Evolutionary conservation across 1,140 invertebrate genomes (phyloP).

Genomic region (Nebria ingens): DNA sequence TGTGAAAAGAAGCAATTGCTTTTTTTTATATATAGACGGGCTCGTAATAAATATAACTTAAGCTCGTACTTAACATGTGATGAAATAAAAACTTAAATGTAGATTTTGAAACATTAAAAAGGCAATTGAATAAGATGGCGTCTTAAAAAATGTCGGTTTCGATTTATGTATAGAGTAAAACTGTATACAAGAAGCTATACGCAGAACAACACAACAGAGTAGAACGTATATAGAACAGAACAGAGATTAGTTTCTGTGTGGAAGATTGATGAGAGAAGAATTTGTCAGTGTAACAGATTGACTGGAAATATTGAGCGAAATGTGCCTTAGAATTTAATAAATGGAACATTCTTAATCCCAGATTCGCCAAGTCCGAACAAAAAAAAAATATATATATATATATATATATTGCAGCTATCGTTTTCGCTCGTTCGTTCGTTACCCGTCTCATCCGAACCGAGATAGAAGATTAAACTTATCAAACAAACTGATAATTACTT

Average conservation of each 20-base stretch:
- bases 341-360: neutral
- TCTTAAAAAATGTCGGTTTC: neutral
- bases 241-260: neutral
- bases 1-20: too few species aligned
- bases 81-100: too few species aligned
- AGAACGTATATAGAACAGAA: too few species aligned
- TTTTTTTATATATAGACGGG: too few species aligned
- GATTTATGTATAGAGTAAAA: neutral
- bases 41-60: too few species aligned
- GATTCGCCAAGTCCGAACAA: neutral
- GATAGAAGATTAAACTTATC: neutral
- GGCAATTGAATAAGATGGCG: too few species aligned
- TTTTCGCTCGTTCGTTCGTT: too few species aligned
- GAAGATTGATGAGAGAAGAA: neutral
- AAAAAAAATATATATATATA: too few species aligned
- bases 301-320: slow-evolving; percentile 8
- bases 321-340: neutral
- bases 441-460: too few species aligned
- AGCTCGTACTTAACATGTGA: too few species aligned
- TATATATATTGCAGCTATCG: neutral
- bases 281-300: slow-evolving; percentile 9
- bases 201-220: neutral
- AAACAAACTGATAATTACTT: neutral
- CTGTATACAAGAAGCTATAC: too few species aligned
- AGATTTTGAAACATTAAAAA: too few species aligned